Evolutionary conservation across 2,113 vertebrate genomes (phyloP).

Genomic region (Microtus pennsylvanicus): DNA sequence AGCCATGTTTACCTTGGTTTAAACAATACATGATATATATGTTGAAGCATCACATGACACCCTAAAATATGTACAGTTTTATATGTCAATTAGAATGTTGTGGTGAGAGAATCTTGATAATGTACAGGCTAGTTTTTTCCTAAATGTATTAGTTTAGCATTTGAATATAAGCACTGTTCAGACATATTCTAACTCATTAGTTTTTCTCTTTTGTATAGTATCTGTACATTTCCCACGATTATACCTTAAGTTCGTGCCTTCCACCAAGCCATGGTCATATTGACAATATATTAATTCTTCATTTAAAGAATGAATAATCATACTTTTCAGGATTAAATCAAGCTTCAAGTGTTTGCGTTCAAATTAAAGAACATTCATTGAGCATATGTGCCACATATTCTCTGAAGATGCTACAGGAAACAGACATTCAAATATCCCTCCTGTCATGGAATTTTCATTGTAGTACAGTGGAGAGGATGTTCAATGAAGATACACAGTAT

Average conservation of each 20-base stretch:
- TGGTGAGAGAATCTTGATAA: background rate
- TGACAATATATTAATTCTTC: background rate
- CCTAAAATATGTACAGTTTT: background rate
- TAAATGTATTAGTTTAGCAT: background rate
- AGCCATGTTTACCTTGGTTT: background rate
- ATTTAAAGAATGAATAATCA: background rate
- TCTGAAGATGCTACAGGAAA: background rate
- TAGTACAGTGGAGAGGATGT: background rate
- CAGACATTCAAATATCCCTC: background rate
- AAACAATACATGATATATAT: background rate
- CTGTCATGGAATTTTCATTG: background rate
- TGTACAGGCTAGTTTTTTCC: background rate
- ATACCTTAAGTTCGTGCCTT: background rate
- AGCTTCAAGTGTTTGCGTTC: background rate
- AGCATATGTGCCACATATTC: background rate
- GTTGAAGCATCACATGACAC: background rate
- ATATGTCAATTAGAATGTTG: background rate
- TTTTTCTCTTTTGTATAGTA: constrained; percentile 2
- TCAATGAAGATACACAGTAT: background rate
- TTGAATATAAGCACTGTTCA: background rate
- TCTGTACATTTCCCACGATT: background rate
- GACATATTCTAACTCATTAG: background rate
- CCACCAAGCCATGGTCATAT: background rate
- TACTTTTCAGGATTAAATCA: constrained; percentile 37
- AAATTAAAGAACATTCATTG: constrained; percentile 14